Base-by-base conservation (phyloP, 2,797 vertebrate species). In the Crocidura indochinensis region DNA sequence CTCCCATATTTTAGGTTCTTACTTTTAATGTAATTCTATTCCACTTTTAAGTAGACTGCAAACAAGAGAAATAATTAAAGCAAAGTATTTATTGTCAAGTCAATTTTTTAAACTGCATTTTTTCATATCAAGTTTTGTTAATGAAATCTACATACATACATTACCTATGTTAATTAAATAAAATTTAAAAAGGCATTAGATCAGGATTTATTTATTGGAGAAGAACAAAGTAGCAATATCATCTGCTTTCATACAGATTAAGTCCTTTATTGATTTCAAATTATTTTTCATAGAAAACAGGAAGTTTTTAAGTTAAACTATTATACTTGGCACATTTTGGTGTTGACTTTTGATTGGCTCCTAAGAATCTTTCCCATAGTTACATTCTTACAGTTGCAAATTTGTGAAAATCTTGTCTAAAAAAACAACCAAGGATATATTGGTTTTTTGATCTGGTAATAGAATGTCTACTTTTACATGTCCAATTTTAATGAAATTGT, bases 351-450 rank as follows among this genome's bases (percentile, higher is more conserved):
- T 93, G 68, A 92, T 90, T 91, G 80, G 64, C 47, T 62, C 44
- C 80, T 92, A 29, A 73, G 46, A 95, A 92, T 24, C 26, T 96
- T 95, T 93, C 49, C 49, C 62, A 94, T 93, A 75, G 87, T 93
- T 93, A 87, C 6, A 91, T 75, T 95, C 60, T 90, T 90, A 80
- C 8, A 88, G 83, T 68, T 91, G 79, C 60, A 95, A 95, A 95
- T 94, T 95, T 95, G 95, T 90, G 94, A 95, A 96, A 93, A 94
- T 72, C 87, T 96, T 14, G n/a, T 92, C 92, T 93, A 91, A 91
- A 91, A 90, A 95, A 93, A 93, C 82, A 94, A 93, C 79, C 31
- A 75, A 84, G 73, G 53, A 94, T 86, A 92, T 95, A 95, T 95
- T 94, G 7, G 19, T 31, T 83, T 88, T 92, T 91, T 76, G 47